Conservation (phyloP, 2,888 invertebrate genomes). For the Macroteleia sp. region DNA sequence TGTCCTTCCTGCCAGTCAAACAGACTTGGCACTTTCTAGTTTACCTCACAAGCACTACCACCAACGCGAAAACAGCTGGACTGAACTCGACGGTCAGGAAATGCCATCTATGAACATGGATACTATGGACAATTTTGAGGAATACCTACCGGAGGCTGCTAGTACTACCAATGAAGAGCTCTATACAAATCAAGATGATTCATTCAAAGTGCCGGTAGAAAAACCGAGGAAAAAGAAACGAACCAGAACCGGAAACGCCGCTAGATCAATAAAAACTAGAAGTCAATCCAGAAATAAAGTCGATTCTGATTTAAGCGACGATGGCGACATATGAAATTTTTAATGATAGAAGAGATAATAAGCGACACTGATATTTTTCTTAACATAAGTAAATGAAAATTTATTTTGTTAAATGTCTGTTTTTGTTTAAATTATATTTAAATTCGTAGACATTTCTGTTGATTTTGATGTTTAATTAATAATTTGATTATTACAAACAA, state of each 20-base stretch:
- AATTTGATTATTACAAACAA: too few relatives aligned
- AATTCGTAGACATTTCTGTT: not conserved
- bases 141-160: conserved; percentile 42
- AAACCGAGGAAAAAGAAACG: conserved; percentile 4
- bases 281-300: not conserved
- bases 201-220: not conserved
- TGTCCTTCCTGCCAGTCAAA: too few relatives aligned
- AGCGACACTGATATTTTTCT: not conserved
- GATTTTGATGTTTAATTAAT: too few relatives aligned
- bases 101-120: too few relatives aligned
- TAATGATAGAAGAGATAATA: not conserved
- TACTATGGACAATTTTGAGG: conserved; percentile 14
- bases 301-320: conserved; percentile 1
- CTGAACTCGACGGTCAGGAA: too few relatives aligned
- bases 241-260: not conserved
- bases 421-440: too few relatives aligned
- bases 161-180: conserved; percentile 58
- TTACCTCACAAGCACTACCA: too few relatives aligned
- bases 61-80: too few relatives aligned
- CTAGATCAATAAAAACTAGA: conserved; percentile 1
- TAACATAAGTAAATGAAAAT: too few relatives aligned
- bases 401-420: too few relatives aligned
- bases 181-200: conserved; percentile 46
- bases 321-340: not conserved
- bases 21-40: too few relatives aligned